These are phyloP conservation scores for Perizoma affinitatum DNA, from an alignment of 2,888 invertebrate species.

Conservation along the genomic window DNA sequence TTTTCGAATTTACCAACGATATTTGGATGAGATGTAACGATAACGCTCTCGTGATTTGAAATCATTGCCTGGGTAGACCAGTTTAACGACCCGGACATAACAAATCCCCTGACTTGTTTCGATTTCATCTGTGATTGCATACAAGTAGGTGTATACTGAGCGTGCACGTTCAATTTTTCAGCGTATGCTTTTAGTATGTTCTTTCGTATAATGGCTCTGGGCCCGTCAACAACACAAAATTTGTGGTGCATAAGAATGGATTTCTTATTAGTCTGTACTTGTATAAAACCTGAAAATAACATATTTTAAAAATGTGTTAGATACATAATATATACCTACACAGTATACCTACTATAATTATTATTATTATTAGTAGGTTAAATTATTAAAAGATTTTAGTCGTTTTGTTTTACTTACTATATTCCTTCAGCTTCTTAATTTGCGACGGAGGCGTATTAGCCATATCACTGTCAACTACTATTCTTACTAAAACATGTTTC, in stretches of 20 bases:
- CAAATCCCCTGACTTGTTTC: conserved; percentile 67
- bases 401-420: conserved; percentile 58
- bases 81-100: conserved; percentile 90
- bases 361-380: too few species aligned
- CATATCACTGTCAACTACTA: conserved; percentile 79
- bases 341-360: background rate
- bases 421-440: conserved; percentile 74
- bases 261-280: conserved; percentile 75
- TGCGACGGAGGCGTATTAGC: conserved; percentile 76
- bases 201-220: conserved; percentile 72
- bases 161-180: conserved; percentile 72
- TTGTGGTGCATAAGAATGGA: conserved; percentile 92
- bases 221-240: conserved; percentile 88
- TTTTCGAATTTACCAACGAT: conserved; percentile 82
- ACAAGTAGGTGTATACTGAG: conserved; percentile 51
- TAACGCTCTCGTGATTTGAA: conserved; percentile 88
- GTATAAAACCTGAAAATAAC: conserved; percentile 68
- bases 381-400: too few species aligned
- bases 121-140: conserved; percentile 51
- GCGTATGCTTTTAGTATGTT: conserved; percentile 65
- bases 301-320: background rate
- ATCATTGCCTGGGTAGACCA: conserved; percentile 90
- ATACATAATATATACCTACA: too few species aligned
- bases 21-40: conserved; percentile 84
- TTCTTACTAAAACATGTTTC: conserved; percentile 74